Base-by-base conservation (phyloP, 2,888 invertebrate genomes). In the Heliconius aoede region DNA sequence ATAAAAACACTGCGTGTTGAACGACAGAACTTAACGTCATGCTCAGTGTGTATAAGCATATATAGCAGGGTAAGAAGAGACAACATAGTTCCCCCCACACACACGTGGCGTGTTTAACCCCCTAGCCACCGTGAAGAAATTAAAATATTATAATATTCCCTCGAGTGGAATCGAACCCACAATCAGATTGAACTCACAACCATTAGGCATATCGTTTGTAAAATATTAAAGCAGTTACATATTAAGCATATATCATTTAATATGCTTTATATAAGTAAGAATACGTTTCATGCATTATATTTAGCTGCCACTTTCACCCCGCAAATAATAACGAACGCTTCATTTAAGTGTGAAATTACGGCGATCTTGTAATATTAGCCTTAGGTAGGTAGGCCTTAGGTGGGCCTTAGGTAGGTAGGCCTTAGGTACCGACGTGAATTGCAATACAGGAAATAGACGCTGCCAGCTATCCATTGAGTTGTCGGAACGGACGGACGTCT, bases 301-400 rank as follows among this genome's bases (percentile, higher is more conserved):
- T 65, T 24, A 65, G 15, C 36, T 18, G 28, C 40, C 21, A 72
- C 72, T 72, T 72, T 72, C 72, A 72, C 72, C 28, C 36, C 36
- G 21, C 62, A 71, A 76, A 79, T 84, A 84, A 84, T 85, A 69
- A 69, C 55, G 81, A 84, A 83, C 82, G 82, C 80, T 79, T 83
- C 84, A 85, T 84, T 86, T 84, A 77, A 79, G 82, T 83, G 80
- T 82, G 80, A 81, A 85, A 84, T 83, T 82, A 80, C 81, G 80
- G 77, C 74, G 76, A 74, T 77, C 74, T 78, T 78, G 76, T 74
- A 75, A 67, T 67, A 81, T 81, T 79, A 78, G 77, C 78, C 8
- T 46, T n/a, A n/a, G n/a, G n/a, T n/a, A n/a, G n/a, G n/a, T n/a
- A n/a, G n/a, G n/a, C n/a, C n/a, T n/a, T 18, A 46, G 46, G 75